Conservation (phyloP, 2,888 invertebrate genomes). For the Phalera bucephala region DNA sequence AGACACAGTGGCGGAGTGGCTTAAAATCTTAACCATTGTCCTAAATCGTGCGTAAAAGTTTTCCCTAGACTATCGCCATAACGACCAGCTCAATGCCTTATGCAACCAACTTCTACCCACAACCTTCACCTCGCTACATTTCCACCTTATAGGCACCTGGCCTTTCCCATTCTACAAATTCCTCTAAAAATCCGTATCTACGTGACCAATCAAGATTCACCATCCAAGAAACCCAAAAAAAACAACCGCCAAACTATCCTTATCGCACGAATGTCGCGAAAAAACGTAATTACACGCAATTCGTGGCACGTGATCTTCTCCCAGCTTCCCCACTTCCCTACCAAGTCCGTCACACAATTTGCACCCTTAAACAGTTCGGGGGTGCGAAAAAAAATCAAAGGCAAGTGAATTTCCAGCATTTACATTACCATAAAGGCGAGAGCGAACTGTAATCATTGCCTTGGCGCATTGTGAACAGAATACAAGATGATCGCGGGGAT, state of each 20-base stretch:
- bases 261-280: background rate
- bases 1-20: too few relatives aligned
- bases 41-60: too few relatives aligned
- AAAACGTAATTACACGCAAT: background rate
- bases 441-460: constrained; percentile 66
- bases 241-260: background rate
- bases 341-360: constrained; percentile 16
- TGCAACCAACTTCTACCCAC: too few relatives aligned
- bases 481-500: constrained; percentile 41
- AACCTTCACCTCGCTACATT: too few relatives aligned
- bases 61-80: too few relatives aligned
- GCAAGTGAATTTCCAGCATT: constrained; percentile 65
- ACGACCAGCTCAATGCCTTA: too few relatives aligned
- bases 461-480: constrained; percentile 52
- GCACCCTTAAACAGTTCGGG: constrained; percentile 5
- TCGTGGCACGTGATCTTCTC: background rate
- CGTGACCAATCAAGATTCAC: too few relatives aligned
- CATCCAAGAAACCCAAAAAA: background rate
- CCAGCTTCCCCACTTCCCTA: background rate
- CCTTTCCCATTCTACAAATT: too few relatives aligned
- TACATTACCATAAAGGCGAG: constrained; percentile 70
- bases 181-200: too few relatives aligned
- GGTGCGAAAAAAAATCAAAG: constrained; percentile 50
- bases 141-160: too few relatives aligned
- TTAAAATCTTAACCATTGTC: too few relatives aligned